Conservation (phyloP, 2,888 invertebrate species). For the Dasypogon diadema region DNA sequence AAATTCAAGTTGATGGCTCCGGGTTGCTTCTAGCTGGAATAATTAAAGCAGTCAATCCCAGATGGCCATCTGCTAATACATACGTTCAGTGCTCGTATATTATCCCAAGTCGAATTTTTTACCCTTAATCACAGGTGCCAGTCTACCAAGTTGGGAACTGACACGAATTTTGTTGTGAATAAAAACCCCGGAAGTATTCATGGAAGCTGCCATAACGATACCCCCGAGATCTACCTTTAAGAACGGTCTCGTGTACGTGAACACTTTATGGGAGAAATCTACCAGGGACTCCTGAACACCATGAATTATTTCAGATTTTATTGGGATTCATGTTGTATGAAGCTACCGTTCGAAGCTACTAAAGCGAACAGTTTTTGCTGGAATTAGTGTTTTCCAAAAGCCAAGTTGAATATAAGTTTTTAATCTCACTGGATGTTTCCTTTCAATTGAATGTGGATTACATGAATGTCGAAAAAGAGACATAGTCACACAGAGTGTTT, state of each 20-base stretch:
- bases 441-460: conserved; percentile 38
- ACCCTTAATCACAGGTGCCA: background rate
- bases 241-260: conserved; percentile 31
- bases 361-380: conserved; percentile 12
- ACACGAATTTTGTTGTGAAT: conserved; percentile 8
- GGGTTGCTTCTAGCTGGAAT: background rate
- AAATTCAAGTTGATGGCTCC: conserved; percentile 8
- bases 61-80: background rate
- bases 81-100: background rate
- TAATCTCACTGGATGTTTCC: conserved; percentile 31
- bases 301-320: conserved; percentile 10
- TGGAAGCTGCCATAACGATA: conserved; percentile 13
- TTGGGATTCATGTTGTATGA: background rate
- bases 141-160: background rate
- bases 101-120: conserved; percentile 22
- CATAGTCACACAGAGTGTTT: background rate
- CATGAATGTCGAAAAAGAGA: background rate
- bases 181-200: conserved; percentile 15
- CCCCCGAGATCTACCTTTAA: conserved; percentile 26
- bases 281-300: background rate
- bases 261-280: conserved; percentile 9
- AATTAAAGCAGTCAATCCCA: background rate
- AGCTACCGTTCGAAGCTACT: background rate
- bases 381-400: conserved; percentile 25
- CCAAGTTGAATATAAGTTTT: conserved; percentile 11